These are phyloP conservation scores for Microctonus aethiopoides DNA, from an alignment of 2,888 invertebrate species.

Conservation along the genomic window DNA sequence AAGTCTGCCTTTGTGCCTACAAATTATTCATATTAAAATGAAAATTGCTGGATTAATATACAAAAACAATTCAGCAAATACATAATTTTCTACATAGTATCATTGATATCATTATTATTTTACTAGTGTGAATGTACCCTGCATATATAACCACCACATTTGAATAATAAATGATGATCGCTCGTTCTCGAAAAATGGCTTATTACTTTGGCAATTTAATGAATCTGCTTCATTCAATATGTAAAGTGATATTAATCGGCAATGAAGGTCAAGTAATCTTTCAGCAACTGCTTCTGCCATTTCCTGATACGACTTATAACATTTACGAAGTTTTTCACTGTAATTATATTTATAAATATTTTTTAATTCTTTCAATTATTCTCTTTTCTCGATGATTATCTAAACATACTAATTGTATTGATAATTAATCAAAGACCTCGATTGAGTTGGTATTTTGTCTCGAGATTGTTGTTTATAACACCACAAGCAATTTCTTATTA, in stretches of 20 bases:
- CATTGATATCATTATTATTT: neutral
- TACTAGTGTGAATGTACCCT: conserved; percentile 68
- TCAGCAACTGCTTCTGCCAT: conserved; percentile 89
- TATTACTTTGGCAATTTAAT: conserved; percentile 77
- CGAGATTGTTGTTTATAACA: conserved; percentile 77
- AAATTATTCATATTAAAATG: conserved; percentile 41
- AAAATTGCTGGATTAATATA: neutral
- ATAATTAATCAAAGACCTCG: conserved; percentile 46
- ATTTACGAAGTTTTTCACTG: conserved; percentile 66
- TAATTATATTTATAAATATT: neutral
- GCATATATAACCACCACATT: conserved; percentile 91
- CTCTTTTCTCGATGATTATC: neutral
- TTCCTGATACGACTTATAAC: conserved; percentile 81
- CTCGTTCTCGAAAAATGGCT: conserved; percentile 78
- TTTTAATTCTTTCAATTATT: neutral
- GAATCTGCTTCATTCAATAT: conserved; percentile 86
- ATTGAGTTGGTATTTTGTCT: conserved; percentile 52
- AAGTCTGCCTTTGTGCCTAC: conserved; percentile 82
- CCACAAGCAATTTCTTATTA: conserved; percentile 82
- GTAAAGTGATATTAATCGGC: conserved; percentile 80
- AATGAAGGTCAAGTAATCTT: conserved; percentile 83
- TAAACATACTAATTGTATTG: neutral
- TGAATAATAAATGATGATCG: conserved; percentile 84
- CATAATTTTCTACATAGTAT: neutral
- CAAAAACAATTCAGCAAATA: neutral